Evolutionary conservation across 2,113 vertebrate genomes (phyloP).

Genomic region (Abramis brama): DNA sequence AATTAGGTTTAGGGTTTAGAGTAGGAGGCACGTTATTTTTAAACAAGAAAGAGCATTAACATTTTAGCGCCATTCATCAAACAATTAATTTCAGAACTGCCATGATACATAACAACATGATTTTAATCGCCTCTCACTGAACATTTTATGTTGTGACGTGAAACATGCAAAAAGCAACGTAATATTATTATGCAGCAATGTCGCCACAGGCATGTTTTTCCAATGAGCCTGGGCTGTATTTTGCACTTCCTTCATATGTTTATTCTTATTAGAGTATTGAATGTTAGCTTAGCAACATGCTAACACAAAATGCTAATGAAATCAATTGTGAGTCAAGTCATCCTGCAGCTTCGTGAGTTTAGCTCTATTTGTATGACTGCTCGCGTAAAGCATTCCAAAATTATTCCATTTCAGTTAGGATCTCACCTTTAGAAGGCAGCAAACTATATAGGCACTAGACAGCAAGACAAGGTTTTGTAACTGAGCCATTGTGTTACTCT

Average conservation of each 20-base stretch:
- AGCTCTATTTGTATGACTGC: not conserved
- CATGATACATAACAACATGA: not conserved
- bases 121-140: not conserved
- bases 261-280: not conserved
- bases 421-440: not conserved
- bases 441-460: not conserved
- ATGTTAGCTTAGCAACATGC: not conserved
- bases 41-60: not conserved
- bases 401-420: not conserved
- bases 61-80: not conserved
- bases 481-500: conserved; percentile 1
- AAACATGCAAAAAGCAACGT: not conserved
- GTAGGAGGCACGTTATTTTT: not conserved
- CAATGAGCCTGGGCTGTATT: not conserved
- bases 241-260: not conserved
- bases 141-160: not conserved
- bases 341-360: not conserved
- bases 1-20: not conserved
- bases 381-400: not conserved
- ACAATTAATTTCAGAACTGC: not conserved
- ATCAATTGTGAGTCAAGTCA: not conserved
- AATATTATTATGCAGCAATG: not conserved
- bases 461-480: not conserved
- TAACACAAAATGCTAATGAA: not conserved
- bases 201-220: not conserved